Evolutionary conservation across 1,140 invertebrate species (phyloP).

Genomic region (Pachyrhynchus sulphureomaculatus): DNA sequence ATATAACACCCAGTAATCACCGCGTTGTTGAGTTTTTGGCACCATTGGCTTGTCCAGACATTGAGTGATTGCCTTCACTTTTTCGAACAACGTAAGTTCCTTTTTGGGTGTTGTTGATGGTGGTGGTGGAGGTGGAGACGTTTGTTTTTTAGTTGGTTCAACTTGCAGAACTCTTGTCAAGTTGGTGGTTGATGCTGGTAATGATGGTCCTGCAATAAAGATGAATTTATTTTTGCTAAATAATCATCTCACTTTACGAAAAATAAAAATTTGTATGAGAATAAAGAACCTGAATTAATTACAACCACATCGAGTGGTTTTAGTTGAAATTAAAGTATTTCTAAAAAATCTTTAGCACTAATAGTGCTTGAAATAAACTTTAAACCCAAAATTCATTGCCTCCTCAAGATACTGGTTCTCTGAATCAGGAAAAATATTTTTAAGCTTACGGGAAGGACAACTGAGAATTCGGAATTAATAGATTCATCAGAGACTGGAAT

Average conservation of each 20-base stretch:
- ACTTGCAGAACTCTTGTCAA: neutral
- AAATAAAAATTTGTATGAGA: too few relatives aligned
- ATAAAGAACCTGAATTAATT: too few relatives aligned
- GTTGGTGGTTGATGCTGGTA: neutral
- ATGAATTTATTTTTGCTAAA: neutral
- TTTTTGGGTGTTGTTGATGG: slow-evolving; percentile 2
- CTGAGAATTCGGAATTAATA: too few relatives aligned
- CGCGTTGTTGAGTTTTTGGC: slow-evolving; percentile 70
- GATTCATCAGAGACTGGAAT: too few relatives aligned
- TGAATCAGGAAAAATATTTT: too few relatives aligned
- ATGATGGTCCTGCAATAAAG: neutral
- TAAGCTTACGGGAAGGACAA: too few relatives aligned
- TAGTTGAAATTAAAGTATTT: too few relatives aligned
- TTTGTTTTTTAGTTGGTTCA: neutral
- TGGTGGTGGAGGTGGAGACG: neutral
- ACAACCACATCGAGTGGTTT: too few relatives aligned
- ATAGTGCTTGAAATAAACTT: too few relatives aligned
- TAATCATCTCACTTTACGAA: neutral
- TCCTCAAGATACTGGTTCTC: too few relatives aligned
- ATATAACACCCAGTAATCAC: slow-evolving; percentile 87
- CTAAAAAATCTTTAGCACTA: too few relatives aligned
- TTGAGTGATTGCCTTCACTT: slow-evolving; percentile 55
- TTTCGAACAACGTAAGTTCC: slow-evolving; percentile 33
- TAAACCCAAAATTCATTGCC: too few relatives aligned
- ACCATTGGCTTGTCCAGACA: slow-evolving; percentile 67